phyloP scores from a whole-genome alignment of 2,797 vertebrate species.

The Oreortyx pictus region DNA sequence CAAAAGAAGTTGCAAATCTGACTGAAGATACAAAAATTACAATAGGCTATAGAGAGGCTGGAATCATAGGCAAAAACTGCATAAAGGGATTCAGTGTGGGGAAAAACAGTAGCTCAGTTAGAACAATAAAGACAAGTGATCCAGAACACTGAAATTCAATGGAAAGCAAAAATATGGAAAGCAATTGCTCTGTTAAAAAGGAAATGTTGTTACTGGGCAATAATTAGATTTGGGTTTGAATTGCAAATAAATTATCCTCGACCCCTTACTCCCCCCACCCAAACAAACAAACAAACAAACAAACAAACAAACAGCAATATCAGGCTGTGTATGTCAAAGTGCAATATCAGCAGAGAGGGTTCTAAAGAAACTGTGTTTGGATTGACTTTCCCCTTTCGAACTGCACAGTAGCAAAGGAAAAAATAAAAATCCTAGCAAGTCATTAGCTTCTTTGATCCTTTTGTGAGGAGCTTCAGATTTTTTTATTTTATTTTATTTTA shows the following conservation, averaged over 20 bases:
- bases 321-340: constrained; percentile 20
- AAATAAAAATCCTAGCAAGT: not conserved
- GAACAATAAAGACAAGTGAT: constrained; percentile 71
- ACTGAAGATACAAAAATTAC: constrained; percentile 59
- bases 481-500: not conserved
- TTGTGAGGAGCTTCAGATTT: not conserved
- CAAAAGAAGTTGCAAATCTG: constrained; percentile 67
- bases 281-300: too few species aligned
- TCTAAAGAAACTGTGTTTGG: not conserved
- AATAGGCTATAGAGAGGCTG: constrained; percentile 52
- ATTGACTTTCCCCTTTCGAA: not conserved
- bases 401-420: not conserved
- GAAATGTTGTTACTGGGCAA: constrained; percentile 65
- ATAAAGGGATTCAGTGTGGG: constrained; percentile 59
- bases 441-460: not conserved
- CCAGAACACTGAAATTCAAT: constrained; percentile 72
- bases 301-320: not conserved
- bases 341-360: not conserved
- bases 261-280: too few species aligned
- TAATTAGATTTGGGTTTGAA: constrained; percentile 68
- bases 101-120: constrained; percentile 46
- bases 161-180: constrained; percentile 71
- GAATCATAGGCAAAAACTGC: constrained; percentile 29
- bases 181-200: constrained; percentile 60
- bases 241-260: constrained; percentile 44